Base-by-base conservation (phyloP, 2,888 invertebrate species). In the Acanthopleura granulata region DNA sequence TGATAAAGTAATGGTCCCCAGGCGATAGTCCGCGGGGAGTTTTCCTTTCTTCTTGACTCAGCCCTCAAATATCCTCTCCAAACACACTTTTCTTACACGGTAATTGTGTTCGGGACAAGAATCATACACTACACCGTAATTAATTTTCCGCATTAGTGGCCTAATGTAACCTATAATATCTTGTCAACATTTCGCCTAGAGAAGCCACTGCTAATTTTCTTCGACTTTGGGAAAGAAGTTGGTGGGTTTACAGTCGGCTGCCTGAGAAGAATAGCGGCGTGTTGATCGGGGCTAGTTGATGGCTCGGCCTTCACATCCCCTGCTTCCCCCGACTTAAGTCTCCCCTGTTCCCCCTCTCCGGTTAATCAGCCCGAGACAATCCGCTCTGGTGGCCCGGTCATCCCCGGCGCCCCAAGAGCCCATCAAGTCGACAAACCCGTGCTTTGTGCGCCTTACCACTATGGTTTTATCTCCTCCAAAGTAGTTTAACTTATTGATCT, bases 101-200 rank as follows among this genome's bases (percentile, higher is more conserved):
- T 71, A 71, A 71, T 71, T 71, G 71, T 71, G 49, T 71, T 71
- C 22, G 18, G n/a, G 40, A 71, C 40, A 71, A 71, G 71, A 22
- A 71, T n/a, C 50, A 16, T 71, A 40, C 15, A 71, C 40, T 71
- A 40, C 40, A 49, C 50, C 25, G 40, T 71, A 71, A 71, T 71
- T 71, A 71, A 71, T 71, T 71, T 71, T 71, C 71, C 71, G 71
- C 71, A 49, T 71, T 71, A 49, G 40, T 49, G 40, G 49, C 22
- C 71, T 71, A 66, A 66, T 66, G 66, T 66, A 66, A 66, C 66
- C 66, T 66, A 66, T 66, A 66, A 66, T 66, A 66, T 66, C 66
- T 66, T 66, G 66, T 66, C 66, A 66, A 66, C 66, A 66, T 66
- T 66, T 66, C 66, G 66, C 66, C 66, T 25, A 25, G 25, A 66